A percentile compares a stretch with the other conserved stretches of the same genome.
Evolutionary conservation across 2,113 vertebrate species (phyloP).

Genomic region (Leptosomus discolor): DNA sequence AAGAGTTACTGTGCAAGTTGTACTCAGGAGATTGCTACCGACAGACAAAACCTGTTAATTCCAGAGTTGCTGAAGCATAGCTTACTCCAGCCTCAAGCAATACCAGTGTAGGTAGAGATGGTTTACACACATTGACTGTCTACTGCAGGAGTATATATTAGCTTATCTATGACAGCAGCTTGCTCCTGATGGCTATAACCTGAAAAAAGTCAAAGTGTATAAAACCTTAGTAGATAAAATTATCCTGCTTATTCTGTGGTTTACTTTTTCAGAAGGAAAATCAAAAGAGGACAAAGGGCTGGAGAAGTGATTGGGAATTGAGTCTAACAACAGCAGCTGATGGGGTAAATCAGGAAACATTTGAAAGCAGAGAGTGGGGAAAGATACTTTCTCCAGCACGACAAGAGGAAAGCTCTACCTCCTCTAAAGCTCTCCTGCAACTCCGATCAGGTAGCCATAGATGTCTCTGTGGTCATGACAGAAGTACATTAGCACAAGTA

Average conservation of each 20-base stretch:
- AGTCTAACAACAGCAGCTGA: not conserved
- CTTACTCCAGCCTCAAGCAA: slow-evolving; percentile 51
- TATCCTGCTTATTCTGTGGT: not conserved
- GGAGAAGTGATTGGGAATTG: not conserved
- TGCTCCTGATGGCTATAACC: slow-evolving; percentile 47
- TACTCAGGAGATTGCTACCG: slow-evolving; percentile 1
- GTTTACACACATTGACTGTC: slow-evolving; percentile 3
- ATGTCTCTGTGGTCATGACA: not conserved
- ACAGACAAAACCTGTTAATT: slow-evolving; percentile 62
- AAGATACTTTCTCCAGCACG: not conserved
- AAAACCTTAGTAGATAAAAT: slow-evolving; percentile 34
- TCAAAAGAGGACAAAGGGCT: not conserved
- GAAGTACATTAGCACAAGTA: not conserved
- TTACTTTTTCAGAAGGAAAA: not conserved
- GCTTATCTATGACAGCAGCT: slow-evolving; percentile 59
- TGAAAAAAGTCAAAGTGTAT: slow-evolving; percentile 12
- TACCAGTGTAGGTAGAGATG: slow-evolving; percentile 24
- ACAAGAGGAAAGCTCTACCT: not conserved
- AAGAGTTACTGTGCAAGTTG: not conserved
- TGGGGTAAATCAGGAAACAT: not conserved
- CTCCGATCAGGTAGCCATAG: not conserved
- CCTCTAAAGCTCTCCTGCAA: not conserved
- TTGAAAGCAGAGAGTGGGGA: not conserved
- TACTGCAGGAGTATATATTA: slow-evolving; percentile 34
- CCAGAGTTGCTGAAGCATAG: slow-evolving; percentile 44